A percentile compares a stretch with the other conserved stretches of the same genome.
Conservation (phyloP, 37 sponge, comb jelly and placozoan species). For the Theonella swinhoei region DNA sequence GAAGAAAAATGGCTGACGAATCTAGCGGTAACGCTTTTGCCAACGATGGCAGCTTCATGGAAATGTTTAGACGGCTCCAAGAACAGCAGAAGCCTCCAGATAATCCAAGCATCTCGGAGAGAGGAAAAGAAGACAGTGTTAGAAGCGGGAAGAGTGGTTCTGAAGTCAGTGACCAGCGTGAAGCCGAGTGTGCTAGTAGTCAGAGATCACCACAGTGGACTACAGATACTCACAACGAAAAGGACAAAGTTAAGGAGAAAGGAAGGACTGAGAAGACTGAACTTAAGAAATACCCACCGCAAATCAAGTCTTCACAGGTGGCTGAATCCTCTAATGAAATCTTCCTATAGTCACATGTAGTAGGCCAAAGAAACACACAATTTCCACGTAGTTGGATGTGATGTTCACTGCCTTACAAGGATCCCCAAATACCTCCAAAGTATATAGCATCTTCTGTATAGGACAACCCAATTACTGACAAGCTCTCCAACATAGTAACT, state of each 20-base stretch:
- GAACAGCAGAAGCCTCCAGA: conserved; percentile 34
- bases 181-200: not conserved
- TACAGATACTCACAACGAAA: not conserved
- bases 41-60: conserved; percentile 91
- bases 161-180: not conserved
- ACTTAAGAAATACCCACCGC: not conserved
- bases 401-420: too few relatives aligned
- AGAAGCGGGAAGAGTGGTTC: not conserved
- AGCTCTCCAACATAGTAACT: too few relatives aligned
- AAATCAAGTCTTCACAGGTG: not conserved
- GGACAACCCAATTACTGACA: too few relatives aligned
- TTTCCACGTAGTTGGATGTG: too few relatives aligned
- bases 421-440: too few relatives aligned
- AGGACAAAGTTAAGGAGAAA: not conserved
- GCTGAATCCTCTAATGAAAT: not conserved
- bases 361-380: too few relatives aligned
- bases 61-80: conserved; percentile 73
- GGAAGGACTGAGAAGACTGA: not conserved
- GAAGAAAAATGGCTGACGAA: conserved; percentile 8
- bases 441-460: too few relatives aligned
- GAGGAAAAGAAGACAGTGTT: conserved; percentile 18
- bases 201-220: too few relatives aligned
- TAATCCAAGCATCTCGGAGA: not conserved
- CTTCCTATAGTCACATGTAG: not conserved
- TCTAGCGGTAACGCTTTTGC: conserved; percentile 64